Percentiles rank a stretch among this genome's conserved stretches.
phyloP scores from a whole-genome alignment of 2,888 invertebrate species.

The Microctonus brassicae region DNA sequence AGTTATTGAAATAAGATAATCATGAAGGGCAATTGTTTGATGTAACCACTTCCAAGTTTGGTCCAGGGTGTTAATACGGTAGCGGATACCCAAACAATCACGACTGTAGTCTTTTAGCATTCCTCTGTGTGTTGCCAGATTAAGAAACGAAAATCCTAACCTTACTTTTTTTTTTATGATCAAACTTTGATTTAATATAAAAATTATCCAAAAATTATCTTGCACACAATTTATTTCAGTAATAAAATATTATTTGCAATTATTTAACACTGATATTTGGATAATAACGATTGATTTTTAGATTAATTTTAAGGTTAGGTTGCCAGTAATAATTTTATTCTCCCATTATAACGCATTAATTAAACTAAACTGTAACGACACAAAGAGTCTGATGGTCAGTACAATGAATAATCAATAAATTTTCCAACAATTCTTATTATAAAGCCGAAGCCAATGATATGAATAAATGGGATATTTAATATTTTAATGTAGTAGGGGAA shows the following conservation, averaged over 20 bases:
- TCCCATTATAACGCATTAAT: no score
- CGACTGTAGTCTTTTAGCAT: conserved; percentile 78
- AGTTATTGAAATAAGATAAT: conserved; percentile 86
- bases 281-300: neutral
- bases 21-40: conserved; percentile 89
- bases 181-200: no score
- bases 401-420: conserved; percentile 17
- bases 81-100: conserved; percentile 90
- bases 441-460: conserved; percentile 5
- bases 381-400: neutral
- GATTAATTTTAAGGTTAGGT: neutral
- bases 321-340: no score
- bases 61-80: conserved; percentile 89
- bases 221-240: no score
- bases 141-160: conserved; percentile 49
- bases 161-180: no score
- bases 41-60: conserved; percentile 97
- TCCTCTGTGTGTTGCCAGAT: conserved; percentile 69
- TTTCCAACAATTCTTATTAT: conserved; percentile 39
- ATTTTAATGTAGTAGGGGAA: conserved; percentile 39
- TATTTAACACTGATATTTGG: neutral
- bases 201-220: no score
- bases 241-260: neutral
- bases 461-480: conserved; percentile 25
- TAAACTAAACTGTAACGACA: no score